Percentiles rank a stretch among this genome's conserved stretches.
Evolutionary conservation across 2,888 invertebrate genomes (phyloP).

Genomic region (Rhimphoctona megacephalus): DNA sequence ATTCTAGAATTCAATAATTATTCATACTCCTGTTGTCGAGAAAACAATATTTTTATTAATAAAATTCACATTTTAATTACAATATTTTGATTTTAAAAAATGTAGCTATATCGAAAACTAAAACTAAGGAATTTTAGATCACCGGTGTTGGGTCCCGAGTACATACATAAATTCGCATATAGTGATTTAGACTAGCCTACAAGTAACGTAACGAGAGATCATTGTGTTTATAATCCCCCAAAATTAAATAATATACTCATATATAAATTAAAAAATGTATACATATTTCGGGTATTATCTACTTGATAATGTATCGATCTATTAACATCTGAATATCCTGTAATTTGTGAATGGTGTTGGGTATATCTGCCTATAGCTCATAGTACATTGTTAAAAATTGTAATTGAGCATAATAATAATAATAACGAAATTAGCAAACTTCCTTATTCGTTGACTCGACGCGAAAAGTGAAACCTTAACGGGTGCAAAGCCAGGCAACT

Average conservation of each 20-base stretch:
- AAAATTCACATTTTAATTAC: not conserved
- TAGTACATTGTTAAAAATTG: slow-evolving; percentile 76
- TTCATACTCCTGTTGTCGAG: not conserved
- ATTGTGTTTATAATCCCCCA: slow-evolving; percentile 33
- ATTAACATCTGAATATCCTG: slow-evolving; percentile 72
- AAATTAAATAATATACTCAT: slow-evolving; percentile 68
- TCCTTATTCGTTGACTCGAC: slow-evolving; percentile 71
- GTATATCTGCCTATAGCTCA: slow-evolving; percentile 83
- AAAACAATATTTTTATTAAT: not conserved
- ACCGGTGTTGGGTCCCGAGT: slow-evolving; percentile 58
- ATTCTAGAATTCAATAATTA: not conserved
- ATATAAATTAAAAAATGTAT: slow-evolving; percentile 66
- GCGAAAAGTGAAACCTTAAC: slow-evolving; percentile 30
- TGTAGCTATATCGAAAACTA: not conserved
- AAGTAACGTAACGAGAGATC: slow-evolving; percentile 75
- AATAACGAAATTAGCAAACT: slow-evolving; percentile 71
- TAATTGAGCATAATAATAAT: slow-evolving; percentile 53
- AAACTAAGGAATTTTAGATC: slow-evolving; percentile 31
- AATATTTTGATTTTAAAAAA: not conserved
- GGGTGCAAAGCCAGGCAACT: slow-evolving; percentile 25
- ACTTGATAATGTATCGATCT: slow-evolving; percentile 56
- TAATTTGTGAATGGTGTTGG: slow-evolving; percentile 81
- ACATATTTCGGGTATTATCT: slow-evolving; percentile 50
- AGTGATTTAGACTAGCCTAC: slow-evolving; percentile 76
- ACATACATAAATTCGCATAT: slow-evolving; percentile 44